Conservation (phyloP, 2,888 invertebrate genomes). For the Pseudococcus viburni region DNA sequence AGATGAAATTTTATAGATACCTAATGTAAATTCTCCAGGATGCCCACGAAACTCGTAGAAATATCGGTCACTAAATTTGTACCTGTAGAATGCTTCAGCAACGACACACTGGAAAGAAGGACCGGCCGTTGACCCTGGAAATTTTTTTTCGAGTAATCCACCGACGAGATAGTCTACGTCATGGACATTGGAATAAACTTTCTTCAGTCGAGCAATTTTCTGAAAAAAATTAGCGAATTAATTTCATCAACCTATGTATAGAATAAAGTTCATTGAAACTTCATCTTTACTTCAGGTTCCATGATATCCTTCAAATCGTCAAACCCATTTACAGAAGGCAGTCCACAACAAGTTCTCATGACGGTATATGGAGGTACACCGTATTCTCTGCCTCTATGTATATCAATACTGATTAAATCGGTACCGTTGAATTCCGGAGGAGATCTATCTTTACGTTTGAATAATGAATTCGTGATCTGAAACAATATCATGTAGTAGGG, state of each 20-base stretch:
- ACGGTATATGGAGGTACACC: slow-evolving; percentile 94
- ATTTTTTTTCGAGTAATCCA: slow-evolving; percentile 91
- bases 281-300: slow-evolving; percentile 83
- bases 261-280: not conserved
- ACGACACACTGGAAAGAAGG: slow-evolving; percentile 95
- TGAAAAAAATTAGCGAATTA: slow-evolving; percentile 71
- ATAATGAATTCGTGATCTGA: slow-evolving; percentile 82
- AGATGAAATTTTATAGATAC: slow-evolving; percentile 72
- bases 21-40: slow-evolving; percentile 88
- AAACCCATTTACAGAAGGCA: slow-evolving; percentile 83
- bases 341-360: slow-evolving; percentile 90
- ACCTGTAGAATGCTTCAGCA: slow-evolving; percentile 92
- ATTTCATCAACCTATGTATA: not conserved
- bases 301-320: slow-evolving; percentile 88
- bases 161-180: slow-evolving; percentile 97
- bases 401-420: slow-evolving; percentile 94
- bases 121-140: slow-evolving; percentile 92
- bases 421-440: slow-evolving; percentile 75
- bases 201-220: slow-evolving; percentile 78
- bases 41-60: slow-evolving; percentile 95
- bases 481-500: not conserved
- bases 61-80: slow-evolving; percentile 91
- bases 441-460: slow-evolving; percentile 64
- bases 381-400: slow-evolving; percentile 93
- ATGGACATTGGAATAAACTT: slow-evolving; percentile 79